Percentiles rank a stretch among this genome's conserved stretches.
Evolutionary conservation across 1,140 invertebrate species (phyloP).

Genomic region (Mylabris phalerata): DNA sequence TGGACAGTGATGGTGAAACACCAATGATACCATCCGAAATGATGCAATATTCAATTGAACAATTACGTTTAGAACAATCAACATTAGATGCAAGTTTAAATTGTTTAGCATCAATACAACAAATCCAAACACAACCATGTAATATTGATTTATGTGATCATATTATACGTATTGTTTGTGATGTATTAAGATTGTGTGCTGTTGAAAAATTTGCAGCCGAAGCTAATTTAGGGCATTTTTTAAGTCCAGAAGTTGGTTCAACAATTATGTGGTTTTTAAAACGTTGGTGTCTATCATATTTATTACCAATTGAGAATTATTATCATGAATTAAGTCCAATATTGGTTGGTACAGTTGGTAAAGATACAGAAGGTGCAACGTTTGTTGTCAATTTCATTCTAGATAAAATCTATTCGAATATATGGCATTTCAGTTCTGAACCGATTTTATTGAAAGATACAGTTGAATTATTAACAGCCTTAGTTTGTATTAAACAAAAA

Average conservation of each 20-base stretch:
- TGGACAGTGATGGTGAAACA: slow-evolving; percentile 68
- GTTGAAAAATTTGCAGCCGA: slow-evolving; percentile 59
- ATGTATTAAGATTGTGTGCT: slow-evolving; percentile 61
- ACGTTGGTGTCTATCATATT: slow-evolving; percentile 68
- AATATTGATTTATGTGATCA: slow-evolving; percentile 50
- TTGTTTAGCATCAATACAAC: slow-evolving; percentile 46
- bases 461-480: slow-evolving; percentile 36
- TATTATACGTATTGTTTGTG: slow-evolving; percentile 58
- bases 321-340: slow-evolving; percentile 56
- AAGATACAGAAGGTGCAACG: slow-evolving; percentile 38
- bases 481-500: slow-evolving; percentile 35
- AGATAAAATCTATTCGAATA: slow-evolving; percentile 39
- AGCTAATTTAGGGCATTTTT: slow-evolving; percentile 51
- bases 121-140: slow-evolving; percentile 44
- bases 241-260: slow-evolving; percentile 76
- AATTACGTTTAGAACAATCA: slow-evolving; percentile 32
- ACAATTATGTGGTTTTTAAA: slow-evolving; percentile 76
- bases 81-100: slow-evolving; percentile 39
- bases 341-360: slow-evolving; percentile 35
- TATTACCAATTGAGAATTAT: slow-evolving; percentile 60
- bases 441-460: slow-evolving; percentile 38
- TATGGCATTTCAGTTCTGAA: slow-evolving; percentile 38
- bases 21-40: slow-evolving; percentile 70
- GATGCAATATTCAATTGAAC: slow-evolving; percentile 60
- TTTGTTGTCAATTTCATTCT: slow-evolving; percentile 35